Evolutionary conservation across 2,888 invertebrate species (phyloP).

Genomic region (Thera britannica): DNA sequence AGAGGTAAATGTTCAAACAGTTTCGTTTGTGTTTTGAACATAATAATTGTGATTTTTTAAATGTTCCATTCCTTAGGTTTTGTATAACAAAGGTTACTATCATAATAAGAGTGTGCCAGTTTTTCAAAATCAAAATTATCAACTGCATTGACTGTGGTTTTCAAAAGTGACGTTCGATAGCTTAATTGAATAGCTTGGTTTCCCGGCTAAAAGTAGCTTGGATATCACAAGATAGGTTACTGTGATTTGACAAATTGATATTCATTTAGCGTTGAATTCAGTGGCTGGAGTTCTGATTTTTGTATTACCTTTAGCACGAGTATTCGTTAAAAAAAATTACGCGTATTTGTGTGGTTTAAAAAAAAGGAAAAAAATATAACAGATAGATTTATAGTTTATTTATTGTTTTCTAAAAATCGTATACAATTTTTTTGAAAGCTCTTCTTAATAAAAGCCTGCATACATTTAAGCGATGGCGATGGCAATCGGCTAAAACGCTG

Average conservation of each 20-base stretch:
- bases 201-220: constrained; percentile 3
- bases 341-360: too few species aligned
- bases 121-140: constrained; percentile 10
- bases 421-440: too few species aligned
- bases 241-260: constrained; percentile 23
- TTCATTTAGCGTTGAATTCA: constrained; percentile 14
- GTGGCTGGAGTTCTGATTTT: constrained; percentile 5
- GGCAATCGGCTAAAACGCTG: too few species aligned
- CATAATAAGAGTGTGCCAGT: neutral
- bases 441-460: too few species aligned
- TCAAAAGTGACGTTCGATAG: constrained; percentile 42
- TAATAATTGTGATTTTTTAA: too few species aligned
- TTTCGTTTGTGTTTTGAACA: too few species aligned
- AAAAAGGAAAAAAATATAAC: too few species aligned
- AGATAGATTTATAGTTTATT: too few species aligned
- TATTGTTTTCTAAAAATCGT: too few species aligned
- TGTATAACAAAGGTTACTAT: neutral
- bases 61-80: too few species aligned
- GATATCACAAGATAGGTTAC: constrained; percentile 12
- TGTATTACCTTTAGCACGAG: constrained; percentile 4
- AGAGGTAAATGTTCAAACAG: too few species aligned
- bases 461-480: too few species aligned
- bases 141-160: constrained; percentile 46
- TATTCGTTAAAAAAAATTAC: neutral
- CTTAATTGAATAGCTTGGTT: constrained; percentile 35